These are phyloP conservation scores for Glaucomys volans DNA, from an alignment of 2,113 vertebrate species.

Conservation along the genomic window DNA sequence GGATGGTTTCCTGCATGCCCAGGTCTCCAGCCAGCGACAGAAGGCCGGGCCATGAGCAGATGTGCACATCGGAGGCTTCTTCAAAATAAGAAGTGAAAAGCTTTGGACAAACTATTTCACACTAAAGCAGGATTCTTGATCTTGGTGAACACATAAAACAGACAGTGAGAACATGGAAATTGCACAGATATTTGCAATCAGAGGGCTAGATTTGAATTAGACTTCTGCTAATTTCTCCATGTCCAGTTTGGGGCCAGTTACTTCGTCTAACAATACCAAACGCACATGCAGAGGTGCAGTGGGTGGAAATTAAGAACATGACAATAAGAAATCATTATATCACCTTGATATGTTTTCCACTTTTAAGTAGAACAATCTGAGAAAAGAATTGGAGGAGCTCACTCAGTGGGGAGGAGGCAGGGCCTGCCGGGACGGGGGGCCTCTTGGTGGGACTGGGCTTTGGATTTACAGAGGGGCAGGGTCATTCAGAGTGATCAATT, in stretches of 20 bases:
- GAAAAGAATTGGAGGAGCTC: not conserved
- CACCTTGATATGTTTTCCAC: not conserved
- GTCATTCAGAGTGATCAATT: not conserved
- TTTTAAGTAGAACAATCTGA: not conserved
- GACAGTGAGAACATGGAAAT: not conserved
- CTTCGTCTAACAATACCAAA: not conserved
- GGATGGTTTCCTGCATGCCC: too few relatives aligned
- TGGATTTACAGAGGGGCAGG: not conserved
- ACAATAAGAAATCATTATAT: not conserved
- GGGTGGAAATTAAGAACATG: not conserved
- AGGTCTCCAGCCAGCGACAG: not conserved
- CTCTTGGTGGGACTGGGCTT: not conserved
- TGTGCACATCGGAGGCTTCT: not conserved
- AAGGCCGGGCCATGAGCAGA: not conserved
- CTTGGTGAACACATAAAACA: not conserved
- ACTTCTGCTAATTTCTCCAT: not conserved
- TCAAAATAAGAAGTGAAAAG: not conserved
- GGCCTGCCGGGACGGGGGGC: not conserved
- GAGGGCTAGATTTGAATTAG: not conserved
- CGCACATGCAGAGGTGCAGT: not conserved
- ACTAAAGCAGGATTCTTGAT: not conserved
- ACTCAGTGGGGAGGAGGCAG: not conserved
- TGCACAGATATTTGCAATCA: not conserved
- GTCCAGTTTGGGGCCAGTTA: not conserved
- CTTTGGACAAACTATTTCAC: not conserved